Percentiles rank a stretch among this genome's conserved stretches.
phyloP scores from a whole-genome alignment of 35 echinoderm and acorn worm genomes.

The Ophiothrix spiculata region DNA sequence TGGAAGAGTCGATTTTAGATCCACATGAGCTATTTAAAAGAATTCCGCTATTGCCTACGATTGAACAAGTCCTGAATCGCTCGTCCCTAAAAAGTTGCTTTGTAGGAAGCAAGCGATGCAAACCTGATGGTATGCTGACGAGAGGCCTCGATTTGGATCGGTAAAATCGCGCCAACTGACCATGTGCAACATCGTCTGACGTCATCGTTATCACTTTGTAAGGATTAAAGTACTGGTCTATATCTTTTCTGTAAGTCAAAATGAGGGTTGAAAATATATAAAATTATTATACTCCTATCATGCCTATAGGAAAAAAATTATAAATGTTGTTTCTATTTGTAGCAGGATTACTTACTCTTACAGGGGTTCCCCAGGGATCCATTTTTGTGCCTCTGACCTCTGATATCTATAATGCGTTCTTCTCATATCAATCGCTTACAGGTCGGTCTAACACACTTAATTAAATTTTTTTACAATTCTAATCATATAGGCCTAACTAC shows the following conservation, averaged over 20 bases:
- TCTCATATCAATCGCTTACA: no score
- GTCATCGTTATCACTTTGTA: slow-evolving; percentile 94
- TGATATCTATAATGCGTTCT: no score
- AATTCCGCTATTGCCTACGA: slow-evolving; percentile 94
- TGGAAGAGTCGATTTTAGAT: slow-evolving; percentile 52
- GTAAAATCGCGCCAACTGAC: slow-evolving; percentile 82
- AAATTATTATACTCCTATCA: no score
- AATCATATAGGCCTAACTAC: no score
- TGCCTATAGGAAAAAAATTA: no score
- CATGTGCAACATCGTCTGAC: slow-evolving; percentile 80
- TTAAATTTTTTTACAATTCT: no score
- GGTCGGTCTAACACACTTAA: no score
- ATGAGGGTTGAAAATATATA: no score
- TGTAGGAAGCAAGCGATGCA: slow-evolving; percentile 69
- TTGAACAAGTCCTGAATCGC: slow-evolving; percentile 69
- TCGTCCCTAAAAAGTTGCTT: slow-evolving; percentile 67
- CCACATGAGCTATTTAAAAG: slow-evolving; percentile 84
- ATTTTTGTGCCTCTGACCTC: no score
- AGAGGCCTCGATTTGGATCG: slow-evolving; percentile 62
- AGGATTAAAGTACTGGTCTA: slow-evolving; percentile 78
- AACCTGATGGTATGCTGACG: slow-evolving; percentile 51
- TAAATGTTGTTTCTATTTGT: no score
- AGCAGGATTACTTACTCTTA: no score
- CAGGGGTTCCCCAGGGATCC: no score
- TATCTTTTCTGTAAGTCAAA: slow-evolving; percentile 67